A percentile compares a stretch with the other conserved stretches of the same genome.
Evolutionary conservation across 2,113 vertebrate species (phyloP).

Genomic region (Oophaga pumilio): DNA sequence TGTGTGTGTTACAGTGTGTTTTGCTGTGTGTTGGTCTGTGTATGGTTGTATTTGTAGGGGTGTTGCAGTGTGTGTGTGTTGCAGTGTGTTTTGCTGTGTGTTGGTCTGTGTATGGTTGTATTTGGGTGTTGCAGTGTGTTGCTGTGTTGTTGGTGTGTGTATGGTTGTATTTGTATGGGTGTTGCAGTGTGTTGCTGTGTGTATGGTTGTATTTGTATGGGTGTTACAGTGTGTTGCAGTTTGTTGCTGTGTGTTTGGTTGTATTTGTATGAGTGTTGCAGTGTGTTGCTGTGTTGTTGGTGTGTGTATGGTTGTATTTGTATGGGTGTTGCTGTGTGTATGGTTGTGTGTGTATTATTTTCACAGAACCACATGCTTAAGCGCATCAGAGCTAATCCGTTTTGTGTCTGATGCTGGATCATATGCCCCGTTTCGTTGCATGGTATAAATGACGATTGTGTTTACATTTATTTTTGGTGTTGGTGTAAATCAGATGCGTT

Average conservation of each 20-base stretch:
- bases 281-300: neutral
- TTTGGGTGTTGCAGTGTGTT: neutral
- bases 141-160: neutral
- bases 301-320: neutral
- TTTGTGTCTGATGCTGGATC: neutral
- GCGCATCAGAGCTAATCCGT: neutral
- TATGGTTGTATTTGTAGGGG: neutral
- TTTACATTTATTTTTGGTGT: slow-evolving; percentile 9
- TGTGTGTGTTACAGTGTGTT: too few species aligned
- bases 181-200: neutral
- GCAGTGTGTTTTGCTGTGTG: neutral
- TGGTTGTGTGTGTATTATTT: neutral
- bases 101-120: neutral
- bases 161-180: neutral
- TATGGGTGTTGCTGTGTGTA: neutral
- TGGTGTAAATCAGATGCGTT: slow-evolving; percentile 29
- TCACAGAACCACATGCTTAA: neutral
- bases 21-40: too few species aligned
- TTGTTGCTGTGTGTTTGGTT: neutral
- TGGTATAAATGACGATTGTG: slow-evolving; percentile 1
- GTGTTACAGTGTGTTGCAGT: neutral
- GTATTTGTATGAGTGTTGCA: neutral
- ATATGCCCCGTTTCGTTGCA: neutral
- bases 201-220: neutral
- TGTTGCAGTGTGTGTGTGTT: neutral